Evolutionary conservation across 2,888 invertebrate genomes (phyloP), one percentile per base, ranked within the genome.

Genomic region (Xanthia icteritia): DNA sequence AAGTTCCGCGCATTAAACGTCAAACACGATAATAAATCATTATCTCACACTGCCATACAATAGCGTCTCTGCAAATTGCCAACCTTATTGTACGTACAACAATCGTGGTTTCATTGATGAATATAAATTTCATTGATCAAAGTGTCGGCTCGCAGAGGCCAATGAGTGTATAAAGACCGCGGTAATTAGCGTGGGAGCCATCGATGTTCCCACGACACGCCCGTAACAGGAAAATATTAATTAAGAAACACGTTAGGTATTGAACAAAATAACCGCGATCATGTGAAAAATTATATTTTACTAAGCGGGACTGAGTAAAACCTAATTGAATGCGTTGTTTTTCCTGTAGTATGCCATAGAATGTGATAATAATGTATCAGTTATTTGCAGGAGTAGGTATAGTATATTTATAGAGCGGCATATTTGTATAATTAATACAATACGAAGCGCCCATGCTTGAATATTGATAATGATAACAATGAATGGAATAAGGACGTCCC

Each of bases 171-270:
- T 91, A 92, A 92, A 93, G 91, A 90, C 85, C 89, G 88, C 81
- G 76, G 88, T 89, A 95, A 96, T 95, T 94, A 94, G 93, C 95
- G 96, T 96, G 95, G 95, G 96, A 96, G 93, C 89, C 89, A 85
- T 83, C 85, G 88, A 81, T 84, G 91, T 95, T 96, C 96, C 92
- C 96, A 96, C 95, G 95, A 91, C 90, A 90, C 87, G 90, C 86
- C 91, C 92, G 90, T 90, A 91, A 91, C 92, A 93, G 93, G 93
- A 93, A 93, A 94, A 94, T 93, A 92, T 90, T 91, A 92, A 93
- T 92, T 93, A 92, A 90, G 87, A 92, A 92, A 92, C 90, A 91
- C 86, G 90, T 89, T 81, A 83, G 77, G 79, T 88, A 85, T 79
- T 90, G 83, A 86, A 82, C 76, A 82, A 84, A 85, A 89, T 51